Conservation (phyloP, 64 coral and sea anemone genomes). For the Actinia equina region DNA sequence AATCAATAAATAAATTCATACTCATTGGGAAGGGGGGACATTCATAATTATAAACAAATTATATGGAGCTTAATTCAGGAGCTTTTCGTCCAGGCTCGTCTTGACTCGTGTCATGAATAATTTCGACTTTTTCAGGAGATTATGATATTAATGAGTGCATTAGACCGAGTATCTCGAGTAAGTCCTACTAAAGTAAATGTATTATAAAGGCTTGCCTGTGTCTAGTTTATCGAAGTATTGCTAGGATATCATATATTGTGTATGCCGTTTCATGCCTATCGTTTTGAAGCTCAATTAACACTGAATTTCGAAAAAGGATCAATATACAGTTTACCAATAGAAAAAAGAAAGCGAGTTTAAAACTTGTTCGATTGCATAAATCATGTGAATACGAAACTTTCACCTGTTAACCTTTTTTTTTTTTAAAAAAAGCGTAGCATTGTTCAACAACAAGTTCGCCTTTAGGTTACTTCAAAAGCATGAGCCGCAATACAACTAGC, state of each 20-base stretch:
- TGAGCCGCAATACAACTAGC: neutral
- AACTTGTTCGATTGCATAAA: too few species aligned
- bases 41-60: neutral
- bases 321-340: too few species aligned
- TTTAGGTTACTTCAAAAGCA: neutral
- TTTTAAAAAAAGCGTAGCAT: too few species aligned
- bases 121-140: neutral
- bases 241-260: too few species aligned
- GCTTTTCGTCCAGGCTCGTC: neutral
- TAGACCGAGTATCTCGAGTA: neutral
- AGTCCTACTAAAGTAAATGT: neutral
- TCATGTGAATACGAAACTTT: too few species aligned
- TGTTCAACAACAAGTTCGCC: neutral
- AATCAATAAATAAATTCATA: neutral
- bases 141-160: neutral
- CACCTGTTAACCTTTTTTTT: too few species aligned
- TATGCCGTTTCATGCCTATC: too few species aligned
- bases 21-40: neutral
- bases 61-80: neutral
- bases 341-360: too few species aligned
- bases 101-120: neutral
- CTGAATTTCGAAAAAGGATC: too few species aligned
- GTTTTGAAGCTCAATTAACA: too few species aligned
- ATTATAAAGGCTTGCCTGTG: neutral
- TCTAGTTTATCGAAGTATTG: too few species aligned